Percentiles rank a stretch among this genome's conserved stretches.
Conservation (phyloP, 1,140 invertebrate species). For the Araneus ventricosus region DNA sequence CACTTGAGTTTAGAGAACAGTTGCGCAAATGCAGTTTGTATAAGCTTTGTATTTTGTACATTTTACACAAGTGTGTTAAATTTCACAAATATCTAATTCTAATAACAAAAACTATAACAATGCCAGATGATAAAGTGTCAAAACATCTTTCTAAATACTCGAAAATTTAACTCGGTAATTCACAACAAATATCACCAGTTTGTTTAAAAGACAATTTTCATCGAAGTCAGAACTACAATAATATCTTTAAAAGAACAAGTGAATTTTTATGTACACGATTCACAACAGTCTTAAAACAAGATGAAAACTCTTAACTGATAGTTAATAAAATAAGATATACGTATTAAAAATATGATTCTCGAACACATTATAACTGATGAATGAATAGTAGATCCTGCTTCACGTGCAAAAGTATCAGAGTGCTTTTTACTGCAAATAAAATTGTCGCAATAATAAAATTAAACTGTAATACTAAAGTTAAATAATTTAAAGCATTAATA, state of each 20-base stretch:
- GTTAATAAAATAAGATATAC: no score
- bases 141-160: conserved; percentile 22
- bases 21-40: not conserved
- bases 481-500: no score
- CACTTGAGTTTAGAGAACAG: conserved; percentile 8
- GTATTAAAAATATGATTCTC: no score
- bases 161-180: not conserved
- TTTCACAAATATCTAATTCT: conserved; percentile 34
- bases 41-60: conserved; percentile 24
- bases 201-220: not conserved
- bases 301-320: no score
- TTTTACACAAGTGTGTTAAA: conserved; percentile 5
- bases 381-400: no score
- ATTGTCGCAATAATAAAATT: no score
- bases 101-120: conserved; percentile 16
- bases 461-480: no score
- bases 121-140: not conserved
- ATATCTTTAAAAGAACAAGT: not conserved
- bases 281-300: no score
- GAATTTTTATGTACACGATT: conserved; percentile 26
- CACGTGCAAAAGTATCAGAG: no score
- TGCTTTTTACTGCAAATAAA: no score
- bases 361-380: no score
- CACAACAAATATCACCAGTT: conserved; percentile 51
- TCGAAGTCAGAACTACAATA: not conserved